These are phyloP conservation scores for Chromis chromis DNA, from an alignment of 2,797 vertebrate genomes.

Conservation along the genomic window DNA sequence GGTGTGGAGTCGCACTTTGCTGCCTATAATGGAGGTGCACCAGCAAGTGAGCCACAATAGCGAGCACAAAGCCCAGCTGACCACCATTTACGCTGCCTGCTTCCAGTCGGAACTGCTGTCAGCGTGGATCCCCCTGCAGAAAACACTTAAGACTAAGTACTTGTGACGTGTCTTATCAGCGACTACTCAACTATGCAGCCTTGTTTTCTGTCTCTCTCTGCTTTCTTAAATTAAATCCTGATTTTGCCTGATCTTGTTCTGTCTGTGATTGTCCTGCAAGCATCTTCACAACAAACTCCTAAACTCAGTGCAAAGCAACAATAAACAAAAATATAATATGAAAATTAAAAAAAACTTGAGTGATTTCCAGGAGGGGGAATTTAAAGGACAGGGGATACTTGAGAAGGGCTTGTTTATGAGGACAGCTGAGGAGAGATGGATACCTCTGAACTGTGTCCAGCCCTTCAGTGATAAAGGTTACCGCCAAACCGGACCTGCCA, in stretches of 20 bases:
- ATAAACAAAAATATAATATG: slow-evolving; percentile 10
- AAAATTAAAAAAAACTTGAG: not conserved
- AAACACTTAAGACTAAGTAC: slow-evolving; percentile 7
- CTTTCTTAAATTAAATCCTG: too few species aligned
- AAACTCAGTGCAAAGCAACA: not conserved
- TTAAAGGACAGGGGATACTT: slow-evolving; percentile 53
- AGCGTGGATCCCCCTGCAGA: not conserved
- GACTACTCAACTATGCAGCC: not conserved
- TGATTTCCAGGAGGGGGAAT: slow-evolving; percentile 36
- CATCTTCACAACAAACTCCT: not conserved
- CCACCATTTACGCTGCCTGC: slow-evolving; percentile 13
- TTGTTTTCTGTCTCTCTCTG: not conserved
- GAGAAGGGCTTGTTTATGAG: slow-evolving; percentile 57
- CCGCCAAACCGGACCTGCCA: slow-evolving; percentile 34
- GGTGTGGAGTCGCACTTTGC: slow-evolving; percentile 26
- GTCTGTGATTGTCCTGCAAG: not conserved
- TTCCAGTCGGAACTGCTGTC: slow-evolving; percentile 6
- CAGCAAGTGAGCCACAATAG: slow-evolving; percentile 16
- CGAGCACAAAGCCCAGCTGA: slow-evolving; percentile 29
- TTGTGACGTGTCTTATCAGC: not conserved
- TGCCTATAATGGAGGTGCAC: slow-evolving; percentile 51
- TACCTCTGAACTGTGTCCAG: slow-evolving; percentile 66
- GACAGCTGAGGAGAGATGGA: slow-evolving; percentile 65
- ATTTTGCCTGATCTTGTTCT: too few species aligned
- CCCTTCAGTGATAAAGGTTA: slow-evolving; percentile 70